Evolutionary conservation across 2,113 vertebrate genomes (phyloP).

Genomic region (Gorsachius goisagi): DNA sequence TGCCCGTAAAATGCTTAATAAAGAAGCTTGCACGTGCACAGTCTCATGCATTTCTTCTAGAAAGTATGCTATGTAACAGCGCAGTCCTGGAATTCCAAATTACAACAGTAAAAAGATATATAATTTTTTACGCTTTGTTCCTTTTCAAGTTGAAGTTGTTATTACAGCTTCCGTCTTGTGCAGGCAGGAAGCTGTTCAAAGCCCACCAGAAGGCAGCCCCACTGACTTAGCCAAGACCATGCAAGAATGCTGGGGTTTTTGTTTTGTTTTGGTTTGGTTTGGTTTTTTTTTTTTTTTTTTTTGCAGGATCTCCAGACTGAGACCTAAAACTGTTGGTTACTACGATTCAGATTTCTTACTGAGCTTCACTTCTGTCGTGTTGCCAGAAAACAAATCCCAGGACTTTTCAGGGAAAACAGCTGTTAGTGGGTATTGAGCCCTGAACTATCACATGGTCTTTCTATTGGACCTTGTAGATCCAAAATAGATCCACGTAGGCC

Average conservation of each 20-base stretch:
- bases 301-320: not conserved
- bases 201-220: not conserved
- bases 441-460: not conserved
- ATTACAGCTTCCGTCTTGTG: not conserved
- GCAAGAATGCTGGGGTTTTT: not conserved
- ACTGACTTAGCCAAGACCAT: not conserved
- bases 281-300: not conserved
- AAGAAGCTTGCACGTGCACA: not conserved
- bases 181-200: not conserved
- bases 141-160: not conserved
- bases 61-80: not conserved
- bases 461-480: not conserved
- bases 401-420: not conserved
- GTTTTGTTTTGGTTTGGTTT: too few relatives aligned
- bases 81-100: not conserved
- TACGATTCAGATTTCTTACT: not conserved
- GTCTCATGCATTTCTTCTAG: not conserved
- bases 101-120: not conserved
- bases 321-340: not conserved
- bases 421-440: not conserved
- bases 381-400: not conserved
- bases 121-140: not conserved
- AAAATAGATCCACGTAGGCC: not conserved
- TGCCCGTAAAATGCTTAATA: not conserved
- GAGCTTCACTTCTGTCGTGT: not conserved